Evolutionary conservation across 2,113 vertebrate genomes (phyloP), one percentile per base, ranked within the genome.

Genomic region (Corythoichthys haematopterus): DNA sequence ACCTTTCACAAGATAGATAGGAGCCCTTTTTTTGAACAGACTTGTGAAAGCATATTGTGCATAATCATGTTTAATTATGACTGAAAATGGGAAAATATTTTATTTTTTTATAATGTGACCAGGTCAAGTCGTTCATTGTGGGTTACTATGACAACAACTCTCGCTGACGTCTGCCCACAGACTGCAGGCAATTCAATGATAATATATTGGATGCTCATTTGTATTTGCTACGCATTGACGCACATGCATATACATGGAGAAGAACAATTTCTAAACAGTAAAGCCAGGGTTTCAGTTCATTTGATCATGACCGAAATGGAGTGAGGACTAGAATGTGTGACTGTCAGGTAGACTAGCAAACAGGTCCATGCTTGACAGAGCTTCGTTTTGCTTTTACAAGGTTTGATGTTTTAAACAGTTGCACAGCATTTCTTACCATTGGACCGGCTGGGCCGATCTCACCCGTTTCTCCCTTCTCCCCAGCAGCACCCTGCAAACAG

Each of bases 391-490:
- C 12, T 6, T 36, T 28, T 13, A 16, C 15, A 38, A 20, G 13
- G 16, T 12, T 15, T 36, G 33, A 57, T 37, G 15, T 50, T 46
- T 56, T 28, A 11, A 8, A 43, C 20, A 45, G 37, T 40, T 20
- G 36, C 4, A 33, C 35, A 43, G 15, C n/a, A 51, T 7, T 12
- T 77, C 79, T 74, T 93, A 98, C 97, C 95, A 95, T 94, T 66
- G 85, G 82, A 72, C 97, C 97, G 5, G 91, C 90, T 63, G 88
- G 71, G 50, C 97, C 97, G 6, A 69, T 76, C 40, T 94, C 95
- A 82, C 97, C 97, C 71, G 91, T 94, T 60, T 97, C 95, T 80
- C 97, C 97, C 74, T 94, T 98, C 62, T 92, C 91, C 35, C 96
- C 97, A 14, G 88, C 70, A 81, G 89, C 72, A 8, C 96, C 96